Percentiles rank a stretch among this genome's conserved stretches.
Evolutionary conservation across 2,113 vertebrate genomes (phyloP).

Genomic region (Menidia beryllina): DNA sequence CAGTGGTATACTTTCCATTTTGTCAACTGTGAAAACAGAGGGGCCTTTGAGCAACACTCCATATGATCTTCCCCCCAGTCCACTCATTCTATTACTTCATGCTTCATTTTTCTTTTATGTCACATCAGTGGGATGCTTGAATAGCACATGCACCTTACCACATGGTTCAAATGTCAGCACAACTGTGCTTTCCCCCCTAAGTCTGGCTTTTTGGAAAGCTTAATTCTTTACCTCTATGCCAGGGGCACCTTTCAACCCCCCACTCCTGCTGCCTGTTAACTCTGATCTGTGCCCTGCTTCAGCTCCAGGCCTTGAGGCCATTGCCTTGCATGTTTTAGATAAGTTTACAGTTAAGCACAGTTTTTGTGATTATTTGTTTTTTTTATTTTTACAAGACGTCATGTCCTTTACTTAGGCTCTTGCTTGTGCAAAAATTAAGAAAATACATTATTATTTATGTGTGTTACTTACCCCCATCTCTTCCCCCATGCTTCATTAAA

Average conservation of each 20-base stretch:
- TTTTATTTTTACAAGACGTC: slow-evolving; percentile 5
- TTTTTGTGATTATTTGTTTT: slow-evolving; percentile 43
- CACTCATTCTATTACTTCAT: not conserved
- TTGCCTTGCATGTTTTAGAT: no score
- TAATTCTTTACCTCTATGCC: not conserved
- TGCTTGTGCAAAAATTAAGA: slow-evolving; percentile 34
- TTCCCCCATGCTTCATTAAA: slow-evolving; percentile 69
- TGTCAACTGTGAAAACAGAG: not conserved
- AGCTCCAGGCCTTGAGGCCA: no score
- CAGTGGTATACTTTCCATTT: not conserved
- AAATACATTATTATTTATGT: slow-evolving; percentile 28
- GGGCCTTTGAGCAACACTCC: not conserved
- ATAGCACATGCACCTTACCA: not conserved
- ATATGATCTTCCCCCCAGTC: not conserved
- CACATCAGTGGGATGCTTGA: not conserved
- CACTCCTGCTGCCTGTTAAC: no score
- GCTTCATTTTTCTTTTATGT: not conserved
- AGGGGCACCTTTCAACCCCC: not conserved
- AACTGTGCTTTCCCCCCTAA: not conserved
- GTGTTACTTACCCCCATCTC: not conserved
- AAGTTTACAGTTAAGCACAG: no score
- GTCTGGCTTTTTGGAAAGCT: not conserved
- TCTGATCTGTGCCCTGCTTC: not conserved
- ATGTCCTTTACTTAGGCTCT: not conserved
- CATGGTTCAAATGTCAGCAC: not conserved